Percentiles rank a stretch among this genome's conserved stretches.
These are phyloP conservation scores for Jordanella pulchra DNA, from an alignment of 2,797 vertebrate genomes.

Conservation along the genomic window DNA sequence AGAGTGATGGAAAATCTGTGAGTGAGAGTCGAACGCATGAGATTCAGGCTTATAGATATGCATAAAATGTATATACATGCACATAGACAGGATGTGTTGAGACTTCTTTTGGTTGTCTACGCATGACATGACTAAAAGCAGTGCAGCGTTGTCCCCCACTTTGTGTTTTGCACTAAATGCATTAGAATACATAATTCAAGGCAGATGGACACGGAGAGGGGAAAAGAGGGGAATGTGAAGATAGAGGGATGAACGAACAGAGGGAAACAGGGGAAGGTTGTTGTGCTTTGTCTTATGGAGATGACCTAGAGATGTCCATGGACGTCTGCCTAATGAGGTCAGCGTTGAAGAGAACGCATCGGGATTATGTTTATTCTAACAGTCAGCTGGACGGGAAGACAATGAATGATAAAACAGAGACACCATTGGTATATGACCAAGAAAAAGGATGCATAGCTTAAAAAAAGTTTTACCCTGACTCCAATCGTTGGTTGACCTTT, in stretches of 20 bases:
- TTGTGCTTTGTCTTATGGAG: constrained; percentile 51
- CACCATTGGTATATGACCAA: not conserved
- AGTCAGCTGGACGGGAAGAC: constrained; percentile 38
- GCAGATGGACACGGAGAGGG: constrained; percentile 33
- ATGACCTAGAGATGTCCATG: constrained; percentile 57
- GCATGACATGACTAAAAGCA: constrained; percentile 41
- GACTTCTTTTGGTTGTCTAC: constrained; percentile 27
- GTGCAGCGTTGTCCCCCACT: constrained; percentile 18
- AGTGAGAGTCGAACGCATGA: constrained; percentile 37
- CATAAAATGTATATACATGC: not conserved
- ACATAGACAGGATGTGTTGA: constrained; percentile 15
- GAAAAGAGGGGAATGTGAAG: constrained; percentile 12
- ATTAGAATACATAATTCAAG: constrained; percentile 52
- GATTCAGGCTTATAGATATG: constrained; percentile 26
- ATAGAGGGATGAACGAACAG: constrained; percentile 12
- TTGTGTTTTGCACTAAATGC: constrained; percentile 41
- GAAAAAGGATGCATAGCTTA: not conserved
- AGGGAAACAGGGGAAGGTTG: constrained; percentile 7
- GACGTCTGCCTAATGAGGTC: constrained; percentile 61
- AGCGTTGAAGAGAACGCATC: constrained; percentile 33
- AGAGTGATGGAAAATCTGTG: constrained; percentile 55
- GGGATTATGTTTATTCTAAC: constrained; percentile 49
- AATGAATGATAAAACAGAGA: constrained; percentile 11
- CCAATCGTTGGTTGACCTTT: not conserved
- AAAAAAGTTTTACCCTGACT: not conserved